A percentile compares a stretch with the other conserved stretches of the same genome.
Evolutionary conservation across 2,888 invertebrate genomes (phyloP).

Genomic region (Prosapia bicincta): DNA sequence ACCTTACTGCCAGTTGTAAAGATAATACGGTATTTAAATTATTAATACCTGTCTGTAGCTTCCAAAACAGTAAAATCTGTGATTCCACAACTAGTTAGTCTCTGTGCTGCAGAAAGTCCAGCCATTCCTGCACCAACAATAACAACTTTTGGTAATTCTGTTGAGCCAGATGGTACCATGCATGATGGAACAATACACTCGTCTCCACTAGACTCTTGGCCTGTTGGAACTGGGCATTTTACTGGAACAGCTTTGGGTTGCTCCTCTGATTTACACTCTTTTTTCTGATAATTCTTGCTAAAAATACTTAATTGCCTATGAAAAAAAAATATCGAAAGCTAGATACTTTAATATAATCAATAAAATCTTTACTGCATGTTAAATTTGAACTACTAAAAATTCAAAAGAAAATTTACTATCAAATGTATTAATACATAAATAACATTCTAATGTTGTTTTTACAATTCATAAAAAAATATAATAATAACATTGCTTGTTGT

Average conservation of each 20-base stretch:
- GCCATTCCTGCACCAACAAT: slow-evolving; percentile 79
- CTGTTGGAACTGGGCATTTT: background rate
- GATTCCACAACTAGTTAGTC: slow-evolving; percentile 69
- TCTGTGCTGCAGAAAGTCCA: slow-evolving; percentile 74
- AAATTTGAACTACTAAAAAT: no score
- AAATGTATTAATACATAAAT: no score
- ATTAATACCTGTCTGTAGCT: slow-evolving; percentile 58
- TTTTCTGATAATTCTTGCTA: background rate
- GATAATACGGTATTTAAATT: background rate
- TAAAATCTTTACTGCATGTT: no score
- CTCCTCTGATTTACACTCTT: background rate
- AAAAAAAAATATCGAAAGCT: background rate
- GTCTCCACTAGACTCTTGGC: no score
- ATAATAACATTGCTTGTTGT: no score
- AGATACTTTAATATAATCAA: no score
- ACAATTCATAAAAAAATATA: no score
- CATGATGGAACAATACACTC: background rate
- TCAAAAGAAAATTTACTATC: no score
- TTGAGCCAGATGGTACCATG: background rate
- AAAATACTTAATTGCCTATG: background rate
- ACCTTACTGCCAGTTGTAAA: background rate
- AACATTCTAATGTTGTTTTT: no score
- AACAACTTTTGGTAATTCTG: slow-evolving; percentile 58
- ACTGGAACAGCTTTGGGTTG: background rate
- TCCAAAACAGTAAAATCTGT: slow-evolving; percentile 69